phyloP scores from a whole-genome alignment of 2,797 vertebrate species.

The Platyrinchus mystaceus region DNA sequence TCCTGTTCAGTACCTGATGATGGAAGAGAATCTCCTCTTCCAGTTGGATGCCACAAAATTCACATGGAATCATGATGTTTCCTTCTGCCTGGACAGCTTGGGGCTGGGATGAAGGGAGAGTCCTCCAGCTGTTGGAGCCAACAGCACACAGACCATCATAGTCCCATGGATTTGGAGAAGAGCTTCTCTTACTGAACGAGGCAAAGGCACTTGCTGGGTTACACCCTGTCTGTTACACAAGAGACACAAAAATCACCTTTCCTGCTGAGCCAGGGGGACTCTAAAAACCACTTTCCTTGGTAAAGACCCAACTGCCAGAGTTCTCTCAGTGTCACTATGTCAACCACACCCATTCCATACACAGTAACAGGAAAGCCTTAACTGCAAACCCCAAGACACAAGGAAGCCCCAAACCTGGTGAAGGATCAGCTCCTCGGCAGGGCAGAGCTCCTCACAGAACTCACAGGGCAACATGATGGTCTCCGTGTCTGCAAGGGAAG shows the following conservation, averaged over 20 bases:
- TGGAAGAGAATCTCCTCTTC: conserved; percentile 91
- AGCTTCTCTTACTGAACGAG: conserved; percentile 83
- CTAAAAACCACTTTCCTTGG: not conserved
- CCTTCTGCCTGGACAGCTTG: conserved; percentile 72
- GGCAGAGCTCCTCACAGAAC: conserved; percentile 96
- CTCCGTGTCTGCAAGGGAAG: conserved; percentile 65
- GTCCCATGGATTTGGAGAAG: conserved; percentile 59
- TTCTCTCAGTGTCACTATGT: not conserved
- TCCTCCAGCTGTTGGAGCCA: conserved; percentile 54
- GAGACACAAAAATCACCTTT: not conserved
- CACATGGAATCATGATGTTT: conserved; percentile 89
- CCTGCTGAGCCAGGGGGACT: not conserved
- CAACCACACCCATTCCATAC: not conserved
- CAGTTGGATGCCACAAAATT: conserved; percentile 92
- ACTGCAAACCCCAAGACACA: not conserved
- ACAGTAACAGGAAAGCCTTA: not conserved
- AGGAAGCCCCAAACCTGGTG: conserved; percentile 85
- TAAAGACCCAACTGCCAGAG: not conserved
- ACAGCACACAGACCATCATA: not conserved
- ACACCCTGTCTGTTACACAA: conserved; percentile 86
- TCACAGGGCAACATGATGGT: conserved; percentile 92
- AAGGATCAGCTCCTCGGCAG: conserved; percentile 92
- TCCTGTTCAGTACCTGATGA: conserved; percentile 84
- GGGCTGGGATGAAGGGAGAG: conserved; percentile 75
- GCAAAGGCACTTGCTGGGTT: conserved; percentile 88